Evolutionary conservation across 2,888 invertebrate species (phyloP).

Genomic region (Pasiphila rectangulata): DNA sequence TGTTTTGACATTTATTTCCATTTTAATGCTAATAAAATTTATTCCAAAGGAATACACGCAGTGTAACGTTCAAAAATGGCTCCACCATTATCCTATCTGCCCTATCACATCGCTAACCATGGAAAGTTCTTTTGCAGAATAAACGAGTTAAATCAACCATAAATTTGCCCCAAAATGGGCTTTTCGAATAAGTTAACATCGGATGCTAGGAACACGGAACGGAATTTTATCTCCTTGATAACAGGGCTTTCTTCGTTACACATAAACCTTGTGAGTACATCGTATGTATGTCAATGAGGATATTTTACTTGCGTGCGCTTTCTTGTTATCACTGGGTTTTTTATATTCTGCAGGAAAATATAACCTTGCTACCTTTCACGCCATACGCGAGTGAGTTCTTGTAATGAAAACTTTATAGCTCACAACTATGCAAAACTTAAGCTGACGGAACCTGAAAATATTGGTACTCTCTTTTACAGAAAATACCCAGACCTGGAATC

Average conservation of each 20-base stretch:
- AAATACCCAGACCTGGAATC: too few relatives aligned
- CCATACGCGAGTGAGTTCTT: too few relatives aligned
- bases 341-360: not conserved
- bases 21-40: slow-evolving; percentile 27
- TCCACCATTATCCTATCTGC: slow-evolving; percentile 44
- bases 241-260: slow-evolving; percentile 37
- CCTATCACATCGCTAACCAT: slow-evolving; percentile 49
- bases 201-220: slow-evolving; percentile 59
- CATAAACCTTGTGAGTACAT: slow-evolving; percentile 14
- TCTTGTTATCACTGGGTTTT: slow-evolving; percentile 4
- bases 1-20: slow-evolving; percentile 15
- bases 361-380: not conserved
- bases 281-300: slow-evolving; percentile 21
- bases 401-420: too few relatives aligned
- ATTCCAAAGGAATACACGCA: slow-evolving; percentile 25
- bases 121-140: slow-evolving; percentile 55
- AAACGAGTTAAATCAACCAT: slow-evolving; percentile 72
- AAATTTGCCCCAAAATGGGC: slow-evolving; percentile 65
- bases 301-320: slow-evolving; percentile 6
- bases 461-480: too few relatives aligned
- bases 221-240: slow-evolving; percentile 63
- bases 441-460: too few relatives aligned
- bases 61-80: slow-evolving; percentile 35
- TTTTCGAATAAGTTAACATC: slow-evolving; percentile 71
- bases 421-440: too few relatives aligned